Conservation (phyloP, 2,797 vertebrate genomes). For the Gephyroberyx darwinii region DNA sequence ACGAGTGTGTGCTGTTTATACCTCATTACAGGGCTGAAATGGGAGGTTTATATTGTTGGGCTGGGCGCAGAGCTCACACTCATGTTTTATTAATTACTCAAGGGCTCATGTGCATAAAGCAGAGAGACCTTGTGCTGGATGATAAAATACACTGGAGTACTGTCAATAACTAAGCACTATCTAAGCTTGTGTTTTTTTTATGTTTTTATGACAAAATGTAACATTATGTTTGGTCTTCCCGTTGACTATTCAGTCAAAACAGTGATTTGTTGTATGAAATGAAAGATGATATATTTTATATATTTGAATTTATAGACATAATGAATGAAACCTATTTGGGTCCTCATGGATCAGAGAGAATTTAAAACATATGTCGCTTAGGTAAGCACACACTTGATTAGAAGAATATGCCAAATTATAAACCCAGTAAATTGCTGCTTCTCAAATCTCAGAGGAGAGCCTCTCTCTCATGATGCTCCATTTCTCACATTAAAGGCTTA, state of each 20-base stretch:
- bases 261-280: no score
- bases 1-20: constrained; percentile 44
- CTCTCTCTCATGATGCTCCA: constrained; percentile 35
- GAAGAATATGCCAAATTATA: constrained; percentile 32
- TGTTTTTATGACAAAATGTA: background rate
- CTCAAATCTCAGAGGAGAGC: constrained; percentile 32
- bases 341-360: constrained; percentile 31
- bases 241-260: constrained; percentile 13
- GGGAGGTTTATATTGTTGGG: constrained; percentile 25
- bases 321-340: constrained; percentile 11
- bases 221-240: background rate
- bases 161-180: background rate
- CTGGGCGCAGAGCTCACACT: constrained; percentile 5
- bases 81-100: constrained; percentile 41
- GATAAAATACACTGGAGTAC: constrained; percentile 27
- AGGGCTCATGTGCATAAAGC: constrained; percentile 11
- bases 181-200: background rate
- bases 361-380: constrained; percentile 27
- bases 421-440: constrained; percentile 43
- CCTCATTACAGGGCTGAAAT: constrained; percentile 33
- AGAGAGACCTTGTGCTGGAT: constrained; percentile 11
- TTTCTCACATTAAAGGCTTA: constrained; percentile 58
- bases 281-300: no score
- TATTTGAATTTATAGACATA: constrained; percentile 18
- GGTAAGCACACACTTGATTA: constrained; percentile 37